phyloP scores from a whole-genome alignment of 2,888 invertebrate species.

The Prosapia bicincta region DNA sequence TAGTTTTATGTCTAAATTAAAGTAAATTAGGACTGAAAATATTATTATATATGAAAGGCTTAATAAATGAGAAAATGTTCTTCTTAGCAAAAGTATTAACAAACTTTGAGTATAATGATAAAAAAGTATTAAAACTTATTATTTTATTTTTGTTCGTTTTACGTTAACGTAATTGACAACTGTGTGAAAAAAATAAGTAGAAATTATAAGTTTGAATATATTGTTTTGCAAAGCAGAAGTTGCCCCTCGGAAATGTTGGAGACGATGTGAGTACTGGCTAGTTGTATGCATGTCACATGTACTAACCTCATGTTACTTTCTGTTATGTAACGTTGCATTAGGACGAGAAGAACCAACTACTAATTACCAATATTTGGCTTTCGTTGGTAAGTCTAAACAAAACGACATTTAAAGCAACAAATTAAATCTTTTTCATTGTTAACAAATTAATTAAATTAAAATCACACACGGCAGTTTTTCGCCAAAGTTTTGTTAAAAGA shows the following conservation, averaged over 20 bases:
- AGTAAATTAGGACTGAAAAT: too few relatives aligned
- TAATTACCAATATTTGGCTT: slow-evolving; percentile 94
- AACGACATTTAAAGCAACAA: slow-evolving; percentile 17
- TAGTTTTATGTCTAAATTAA: too few relatives aligned
- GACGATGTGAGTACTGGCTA: background rate
- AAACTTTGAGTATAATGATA: too few relatives aligned
- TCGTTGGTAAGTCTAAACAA: slow-evolving; percentile 78
- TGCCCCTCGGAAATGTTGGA: background rate
- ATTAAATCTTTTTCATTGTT: slow-evolving; percentile 10
- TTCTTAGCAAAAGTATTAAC: too few relatives aligned
- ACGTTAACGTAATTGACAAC: too few relatives aligned
- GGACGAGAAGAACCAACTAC: slow-evolving; percentile 95
- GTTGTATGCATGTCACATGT: slow-evolving; percentile 19
- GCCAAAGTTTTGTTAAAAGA: background rate
- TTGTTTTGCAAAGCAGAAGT: too few relatives aligned
- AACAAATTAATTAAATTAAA: slow-evolving; percentile 3
- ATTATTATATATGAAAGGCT: too few relatives aligned
- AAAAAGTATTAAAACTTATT: too few relatives aligned
- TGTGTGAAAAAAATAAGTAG: too few relatives aligned
- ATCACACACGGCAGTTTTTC: slow-evolving; percentile 37
- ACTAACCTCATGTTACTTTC: slow-evolving; percentile 49
- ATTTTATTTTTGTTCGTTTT: too few relatives aligned
- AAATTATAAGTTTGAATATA: too few relatives aligned
- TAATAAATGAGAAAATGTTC: too few relatives aligned
- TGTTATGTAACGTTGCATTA: slow-evolving; percentile 58